Percentiles rank a stretch among this genome's conserved stretches.
phyloP scores from a whole-genome alignment of 2,113 vertebrate species.

The Xenopus borealis region DNA sequence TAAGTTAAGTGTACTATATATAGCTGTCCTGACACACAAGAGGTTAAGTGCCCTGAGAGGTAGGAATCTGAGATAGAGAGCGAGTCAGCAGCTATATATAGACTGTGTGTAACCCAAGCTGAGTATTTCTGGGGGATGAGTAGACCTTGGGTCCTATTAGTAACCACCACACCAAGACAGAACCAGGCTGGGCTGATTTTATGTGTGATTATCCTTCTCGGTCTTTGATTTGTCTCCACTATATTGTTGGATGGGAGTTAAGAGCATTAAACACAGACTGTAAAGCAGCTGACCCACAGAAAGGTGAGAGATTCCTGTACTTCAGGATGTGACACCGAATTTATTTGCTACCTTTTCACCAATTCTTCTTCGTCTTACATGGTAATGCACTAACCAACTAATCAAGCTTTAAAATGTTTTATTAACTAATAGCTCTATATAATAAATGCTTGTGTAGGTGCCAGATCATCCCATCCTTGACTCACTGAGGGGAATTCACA shows the following conservation, averaged over 20 bases:
- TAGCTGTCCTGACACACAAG: background rate
- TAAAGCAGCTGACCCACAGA: background rate
- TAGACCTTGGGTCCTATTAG: constrained; percentile 12
- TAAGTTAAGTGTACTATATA: background rate
- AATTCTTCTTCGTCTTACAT: no score
- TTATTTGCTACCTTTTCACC: no score
- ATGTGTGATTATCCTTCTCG: background rate
- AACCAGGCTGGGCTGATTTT: constrained; percentile 3
- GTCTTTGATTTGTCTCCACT: constrained; percentile 1
- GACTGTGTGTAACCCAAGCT: constrained; percentile 24
- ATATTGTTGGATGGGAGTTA: constrained; percentile 19
- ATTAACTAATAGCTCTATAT: no score
- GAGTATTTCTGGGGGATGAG: constrained; percentile 33
- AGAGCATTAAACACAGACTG: background rate
- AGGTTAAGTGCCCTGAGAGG: constrained; percentile 39
- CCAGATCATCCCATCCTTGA: no score
- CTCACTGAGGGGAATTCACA: no score
- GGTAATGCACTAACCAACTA: no score
- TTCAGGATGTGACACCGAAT: no score
- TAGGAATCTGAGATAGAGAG: constrained; percentile 38
- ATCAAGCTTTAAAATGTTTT: no score
- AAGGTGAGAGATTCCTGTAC: constrained; percentile 20
- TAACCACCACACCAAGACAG: constrained; percentile 7
- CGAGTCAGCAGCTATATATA: constrained; percentile 43
- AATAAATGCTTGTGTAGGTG: no score